These are phyloP conservation scores for Aplidium turbinatum DNA, from an alignment of 23 tunicate species.

Conservation along the genomic window DNA sequence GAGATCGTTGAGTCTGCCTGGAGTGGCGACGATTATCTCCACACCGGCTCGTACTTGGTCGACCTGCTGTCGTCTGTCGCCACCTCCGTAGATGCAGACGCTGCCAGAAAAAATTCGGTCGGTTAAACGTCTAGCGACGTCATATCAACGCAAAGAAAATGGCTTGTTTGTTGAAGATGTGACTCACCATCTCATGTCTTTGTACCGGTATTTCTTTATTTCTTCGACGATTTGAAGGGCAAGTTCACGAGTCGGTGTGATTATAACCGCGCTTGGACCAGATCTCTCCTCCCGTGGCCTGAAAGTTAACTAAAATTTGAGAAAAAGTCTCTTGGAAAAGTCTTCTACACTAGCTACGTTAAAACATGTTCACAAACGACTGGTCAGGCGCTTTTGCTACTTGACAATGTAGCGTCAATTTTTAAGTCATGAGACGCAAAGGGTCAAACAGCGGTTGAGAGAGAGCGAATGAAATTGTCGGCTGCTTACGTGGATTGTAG, in stretches of 20 bases:
- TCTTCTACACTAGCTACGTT: too few species aligned
- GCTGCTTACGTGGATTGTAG: slow-evolving; percentile 49
- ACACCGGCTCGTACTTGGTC: slow-evolving; percentile 62
- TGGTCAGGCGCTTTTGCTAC: too few species aligned
- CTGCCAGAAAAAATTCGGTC: slow-evolving; percentile 27
- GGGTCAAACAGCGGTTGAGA: too few species aligned
- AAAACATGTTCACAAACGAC: too few species aligned
- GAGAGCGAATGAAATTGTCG: too few species aligned
- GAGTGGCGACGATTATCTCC: slow-evolving; percentile 95
- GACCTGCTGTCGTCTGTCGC: slow-evolving; percentile 72
- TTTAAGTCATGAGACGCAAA: too few species aligned
- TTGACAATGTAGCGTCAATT: too few species aligned
- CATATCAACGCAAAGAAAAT: background rate
- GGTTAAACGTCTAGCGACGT: background rate
- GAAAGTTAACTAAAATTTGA: too few species aligned
- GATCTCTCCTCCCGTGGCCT: slow-evolving; percentile 70
- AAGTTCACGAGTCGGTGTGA: slow-evolving; percentile 98
- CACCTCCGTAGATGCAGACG: slow-evolving; percentile 95
- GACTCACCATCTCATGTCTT: slow-evolving; percentile 70
- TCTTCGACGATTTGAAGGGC: slow-evolving; percentile 92
- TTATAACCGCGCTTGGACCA: slow-evolving; percentile 76
- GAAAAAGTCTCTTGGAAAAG: too few species aligned
- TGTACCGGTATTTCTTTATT: slow-evolving; percentile 76
- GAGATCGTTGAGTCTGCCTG: slow-evolving; percentile 95
- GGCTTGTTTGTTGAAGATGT: background rate